A percentile compares a stretch with the other conserved stretches of the same genome.
Evolutionary conservation across 2,113 vertebrate genomes (phyloP).

Genomic region (Stegastes partitus): DNA sequence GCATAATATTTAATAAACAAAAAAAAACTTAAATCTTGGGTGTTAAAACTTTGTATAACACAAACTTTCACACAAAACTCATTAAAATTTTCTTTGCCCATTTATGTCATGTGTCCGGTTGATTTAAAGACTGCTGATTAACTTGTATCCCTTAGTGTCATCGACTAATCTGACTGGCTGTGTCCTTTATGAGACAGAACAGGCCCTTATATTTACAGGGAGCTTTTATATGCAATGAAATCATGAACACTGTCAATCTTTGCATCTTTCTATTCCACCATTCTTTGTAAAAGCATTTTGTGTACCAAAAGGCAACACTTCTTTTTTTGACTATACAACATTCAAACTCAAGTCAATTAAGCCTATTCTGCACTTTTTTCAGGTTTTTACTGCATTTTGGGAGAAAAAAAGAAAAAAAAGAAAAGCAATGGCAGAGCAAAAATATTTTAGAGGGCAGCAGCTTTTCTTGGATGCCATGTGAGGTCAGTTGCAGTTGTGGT

Average conservation of each 20-base stretch:
- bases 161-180: not conserved
- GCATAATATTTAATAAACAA: too few species aligned
- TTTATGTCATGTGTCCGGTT: too few species aligned
- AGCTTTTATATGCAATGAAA: too few species aligned
- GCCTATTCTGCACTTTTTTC: constrained; percentile 8
- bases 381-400: not conserved
- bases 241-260: not conserved
- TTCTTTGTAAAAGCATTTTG: not conserved
- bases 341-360: not conserved
- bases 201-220: too few species aligned
- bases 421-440: not conserved
- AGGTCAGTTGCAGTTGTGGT: constrained; percentile 40
- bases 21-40: too few species aligned
- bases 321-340: not conserved
- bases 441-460: constrained; percentile 29
- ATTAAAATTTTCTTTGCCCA: too few species aligned
- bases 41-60: too few species aligned
- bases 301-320: constrained; percentile 7
- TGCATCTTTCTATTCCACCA: not conserved
- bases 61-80: too few species aligned
- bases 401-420: constrained; percentile 8
- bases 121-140: too few species aligned
- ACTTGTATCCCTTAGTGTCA: too few species aligned
- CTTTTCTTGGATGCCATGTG: constrained; percentile 31
- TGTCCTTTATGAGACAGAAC: not conserved